Conservation (phyloP, 2,113 vertebrate genomes). For the Calyptommatus sinebrachiatus region DNA sequence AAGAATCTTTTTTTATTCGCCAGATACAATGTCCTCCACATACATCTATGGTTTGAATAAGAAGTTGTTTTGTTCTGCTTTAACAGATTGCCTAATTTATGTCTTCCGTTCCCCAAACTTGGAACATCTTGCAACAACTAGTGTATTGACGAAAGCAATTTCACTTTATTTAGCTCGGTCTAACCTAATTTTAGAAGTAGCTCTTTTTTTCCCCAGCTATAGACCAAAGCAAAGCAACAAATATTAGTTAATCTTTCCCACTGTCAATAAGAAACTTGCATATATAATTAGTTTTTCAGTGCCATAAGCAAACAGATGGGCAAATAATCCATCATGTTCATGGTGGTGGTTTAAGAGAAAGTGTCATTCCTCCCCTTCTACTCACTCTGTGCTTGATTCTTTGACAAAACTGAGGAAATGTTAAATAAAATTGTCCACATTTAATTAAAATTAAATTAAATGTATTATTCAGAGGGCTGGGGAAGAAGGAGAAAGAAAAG, state of each 20-base stretch:
- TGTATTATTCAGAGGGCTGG: constrained; percentile 47
- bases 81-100: no score
- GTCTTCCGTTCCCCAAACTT: background rate
- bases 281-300: constrained; percentile 26
- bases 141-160: background rate
- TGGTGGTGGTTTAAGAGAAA: constrained; percentile 62
- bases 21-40: no score
- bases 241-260: constrained; percentile 4
- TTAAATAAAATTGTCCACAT: constrained; percentile 66
- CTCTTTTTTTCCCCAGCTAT: background rate
- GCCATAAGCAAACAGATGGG: constrained; percentile 68
- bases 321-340: constrained; percentile 58
- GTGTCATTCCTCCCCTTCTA: constrained; percentile 54
- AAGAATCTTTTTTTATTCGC: no score
- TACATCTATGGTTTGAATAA: background rate
- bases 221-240: background rate
- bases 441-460: constrained; percentile 75
- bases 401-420: constrained; percentile 63
- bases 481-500: constrained; percentile 22
- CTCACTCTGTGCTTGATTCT: constrained; percentile 65
- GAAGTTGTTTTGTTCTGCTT: background rate
- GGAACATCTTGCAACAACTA: background rate
- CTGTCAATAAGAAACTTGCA: constrained; percentile 42
- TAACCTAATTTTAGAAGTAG: constrained; percentile 18
- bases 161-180: background rate